These are phyloP conservation scores for Planococcus citri DNA, from an alignment of 1,140 invertebrate species.

Conservation along the genomic window DNA sequence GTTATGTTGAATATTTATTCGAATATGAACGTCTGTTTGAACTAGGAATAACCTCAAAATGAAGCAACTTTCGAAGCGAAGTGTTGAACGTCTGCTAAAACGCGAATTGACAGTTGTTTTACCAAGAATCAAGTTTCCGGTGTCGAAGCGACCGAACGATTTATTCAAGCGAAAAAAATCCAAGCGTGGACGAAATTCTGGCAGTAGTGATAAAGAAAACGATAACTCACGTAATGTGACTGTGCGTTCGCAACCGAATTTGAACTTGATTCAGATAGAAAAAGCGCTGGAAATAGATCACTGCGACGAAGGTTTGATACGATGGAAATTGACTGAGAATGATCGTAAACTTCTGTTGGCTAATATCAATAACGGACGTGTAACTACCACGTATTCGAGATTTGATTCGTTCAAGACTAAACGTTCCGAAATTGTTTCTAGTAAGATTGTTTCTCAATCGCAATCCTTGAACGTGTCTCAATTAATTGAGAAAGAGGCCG, in stretches of 20 bases:
- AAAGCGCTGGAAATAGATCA: background rate
- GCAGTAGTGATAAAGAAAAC: background rate
- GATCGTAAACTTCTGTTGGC: background rate
- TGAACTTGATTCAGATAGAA: background rate
- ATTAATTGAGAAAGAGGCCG: too few relatives aligned
- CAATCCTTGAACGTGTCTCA: too few relatives aligned
- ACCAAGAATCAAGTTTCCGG: background rate
- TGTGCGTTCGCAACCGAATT: background rate
- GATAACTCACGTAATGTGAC: background rate
- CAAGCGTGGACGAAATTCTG: background rate
- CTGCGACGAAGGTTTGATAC: background rate
- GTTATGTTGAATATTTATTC: background rate
- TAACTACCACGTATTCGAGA: background rate
- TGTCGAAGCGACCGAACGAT: background rate
- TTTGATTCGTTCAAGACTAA: background rate
- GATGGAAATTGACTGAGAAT: background rate
- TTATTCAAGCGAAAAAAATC: background rate
- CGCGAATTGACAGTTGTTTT: background rate
- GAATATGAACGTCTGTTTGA: background rate
- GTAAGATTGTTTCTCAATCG: too few relatives aligned
- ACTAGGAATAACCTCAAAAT: background rate
- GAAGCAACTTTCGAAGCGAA: background rate
- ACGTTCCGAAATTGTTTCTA: too few relatives aligned
- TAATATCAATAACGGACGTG: background rate
- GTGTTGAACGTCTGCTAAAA: background rate